Base-by-base conservation (phyloP, 1,140 invertebrate species). In the Lepidurus packardi region DNA sequence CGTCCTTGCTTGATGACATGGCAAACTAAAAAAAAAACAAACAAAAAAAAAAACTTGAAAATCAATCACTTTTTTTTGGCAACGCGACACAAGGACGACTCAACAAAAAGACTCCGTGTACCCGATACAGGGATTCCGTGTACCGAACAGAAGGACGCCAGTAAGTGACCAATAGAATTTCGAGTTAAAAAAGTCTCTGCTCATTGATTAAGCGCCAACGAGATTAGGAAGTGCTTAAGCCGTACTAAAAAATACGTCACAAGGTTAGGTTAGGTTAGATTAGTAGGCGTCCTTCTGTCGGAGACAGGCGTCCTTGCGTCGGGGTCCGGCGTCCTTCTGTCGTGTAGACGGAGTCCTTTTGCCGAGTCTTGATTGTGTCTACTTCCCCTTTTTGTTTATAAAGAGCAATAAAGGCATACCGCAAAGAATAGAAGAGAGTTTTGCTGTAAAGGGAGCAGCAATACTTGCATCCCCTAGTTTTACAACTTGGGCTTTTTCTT, bases 1-100 rank as follows among this genome's bases (percentile, higher is more conserved):
- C 98, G 90, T 7, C 98, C 98, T 88, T 99, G 98, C 84, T 99
- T 99, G 80, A 99, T 98, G 34, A 99, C 94, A 85, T 99, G 95
- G 83, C 96, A 98, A 83, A 99, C 96, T 98, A 87, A 79, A 88
- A 87, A 80, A 77, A 81, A 79, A 81, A 79, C 73, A 78, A 78
- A 73, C 24, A 77, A 2, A 81, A 79, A 74, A 78, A 78, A 73
- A 41, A 77, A 2, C 0, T 34, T 2, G 4, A 34, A 34, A 34
- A 34, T 34, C 34, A 3, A 34, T 34, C 34, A 34, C 7, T 45
- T 77, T 80, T 80, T 16, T 25, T 45, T 42, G 74, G 73, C 34
- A 34, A 34, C 34, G 4, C 11, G 25, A 7, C 74, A 43, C 24
- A 76, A 34, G 34, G 1, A 34, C 34, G 34, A 34, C 34, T 34